Evolutionary conservation across 1,140 invertebrate species (phyloP).

Genomic region (Phymorhynchus buccinoides): DNA sequence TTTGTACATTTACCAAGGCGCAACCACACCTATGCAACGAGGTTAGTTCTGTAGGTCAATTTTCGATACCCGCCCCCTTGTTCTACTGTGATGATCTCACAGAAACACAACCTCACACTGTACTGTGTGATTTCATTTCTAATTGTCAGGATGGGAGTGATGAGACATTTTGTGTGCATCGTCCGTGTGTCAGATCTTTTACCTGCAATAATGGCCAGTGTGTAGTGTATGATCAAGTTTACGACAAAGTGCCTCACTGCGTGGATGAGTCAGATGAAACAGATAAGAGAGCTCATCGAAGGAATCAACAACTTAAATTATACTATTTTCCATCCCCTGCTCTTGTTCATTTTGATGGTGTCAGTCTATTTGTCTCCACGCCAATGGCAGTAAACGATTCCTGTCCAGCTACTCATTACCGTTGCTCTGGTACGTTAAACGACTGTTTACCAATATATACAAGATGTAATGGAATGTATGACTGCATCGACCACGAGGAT

Average conservation of each 20-base stretch:
- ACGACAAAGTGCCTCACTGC: background rate
- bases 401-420: constrained; percentile 12
- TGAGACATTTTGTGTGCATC: background rate
- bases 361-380: background rate
- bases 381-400: background rate
- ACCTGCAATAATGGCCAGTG: constrained; percentile 13
- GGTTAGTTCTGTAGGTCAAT: too few species aligned
- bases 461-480: constrained; percentile 32
- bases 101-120: background rate
- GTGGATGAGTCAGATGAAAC: constrained; percentile 15
- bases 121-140: constrained; percentile 25
- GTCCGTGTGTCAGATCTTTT: background rate
- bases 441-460: constrained; percentile 10
- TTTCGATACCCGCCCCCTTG: too few species aligned
- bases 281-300: background rate
- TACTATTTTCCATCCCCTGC: background rate
- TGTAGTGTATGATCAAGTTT: background rate
- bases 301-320: too few species aligned
- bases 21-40: too few species aligned
- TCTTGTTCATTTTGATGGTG: background rate
- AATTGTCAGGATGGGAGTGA: background rate
- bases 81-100: background rate
- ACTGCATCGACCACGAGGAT: constrained; percentile 19
- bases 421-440: background rate
- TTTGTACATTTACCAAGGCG: too few species aligned